Percentiles rank a stretch among this genome's conserved stretches.
Conservation (phyloP, 23 tunicate species). For the Botrylloides violaceus region DNA sequence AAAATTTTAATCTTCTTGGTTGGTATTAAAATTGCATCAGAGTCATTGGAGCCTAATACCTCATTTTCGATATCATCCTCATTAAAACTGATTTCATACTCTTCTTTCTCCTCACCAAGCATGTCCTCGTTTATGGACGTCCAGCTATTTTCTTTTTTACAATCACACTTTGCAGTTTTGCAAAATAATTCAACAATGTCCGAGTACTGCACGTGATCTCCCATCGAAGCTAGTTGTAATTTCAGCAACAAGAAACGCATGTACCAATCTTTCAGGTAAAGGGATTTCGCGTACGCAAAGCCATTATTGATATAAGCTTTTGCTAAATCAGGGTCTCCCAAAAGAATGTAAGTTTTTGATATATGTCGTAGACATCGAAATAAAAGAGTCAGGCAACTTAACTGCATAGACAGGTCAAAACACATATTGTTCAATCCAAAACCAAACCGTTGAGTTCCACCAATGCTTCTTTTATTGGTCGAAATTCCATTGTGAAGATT, state of each 20-base stretch:
- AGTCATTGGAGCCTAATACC: constrained; percentile 4
- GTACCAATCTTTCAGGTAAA: constrained; percentile 7
- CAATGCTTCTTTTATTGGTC: background rate
- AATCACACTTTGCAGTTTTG: background rate
- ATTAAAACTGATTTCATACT: background rate
- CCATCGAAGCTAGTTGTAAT: background rate
- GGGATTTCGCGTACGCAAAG: background rate
- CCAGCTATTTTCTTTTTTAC: background rate
- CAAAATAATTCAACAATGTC: constrained; percentile 5
- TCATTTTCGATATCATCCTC: background rate
- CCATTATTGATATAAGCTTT: background rate
- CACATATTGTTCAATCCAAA: background rate
- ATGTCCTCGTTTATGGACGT: background rate
- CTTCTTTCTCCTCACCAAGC: background rate
- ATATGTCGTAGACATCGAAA: background rate
- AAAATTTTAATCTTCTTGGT: background rate
- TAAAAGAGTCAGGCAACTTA: background rate
- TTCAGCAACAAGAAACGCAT: background rate
- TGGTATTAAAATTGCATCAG: constrained; percentile 1
- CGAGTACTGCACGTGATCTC: background rate
- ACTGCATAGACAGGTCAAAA: background rate
- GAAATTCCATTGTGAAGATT: background rate
- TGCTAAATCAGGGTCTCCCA: constrained; percentile 7
- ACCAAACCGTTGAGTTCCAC: background rate
- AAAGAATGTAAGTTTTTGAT: background rate